Conservation (phyloP, 2,888 invertebrate species). For the Latrodectus elegans region DNA sequence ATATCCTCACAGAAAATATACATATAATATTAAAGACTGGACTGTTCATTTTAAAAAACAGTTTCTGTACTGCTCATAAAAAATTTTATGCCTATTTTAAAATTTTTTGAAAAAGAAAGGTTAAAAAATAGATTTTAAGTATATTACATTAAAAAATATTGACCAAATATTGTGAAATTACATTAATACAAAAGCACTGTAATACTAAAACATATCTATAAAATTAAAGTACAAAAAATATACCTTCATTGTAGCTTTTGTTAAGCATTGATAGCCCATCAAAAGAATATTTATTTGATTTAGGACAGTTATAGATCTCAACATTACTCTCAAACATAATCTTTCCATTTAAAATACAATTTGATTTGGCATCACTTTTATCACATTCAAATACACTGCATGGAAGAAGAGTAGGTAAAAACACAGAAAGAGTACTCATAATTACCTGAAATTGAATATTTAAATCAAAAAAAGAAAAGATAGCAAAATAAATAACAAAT, state of each 20-base stretch:
- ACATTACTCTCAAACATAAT: slow-evolving; percentile 29
- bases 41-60: too few relatives aligned
- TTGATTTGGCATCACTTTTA: background rate
- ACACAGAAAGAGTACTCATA: slow-evolving; percentile 52
- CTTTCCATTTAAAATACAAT: slow-evolving; percentile 4
- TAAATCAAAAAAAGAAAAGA: background rate
- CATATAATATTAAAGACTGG: too few relatives aligned
- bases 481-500: background rate
- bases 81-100: too few relatives aligned
- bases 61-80: too few relatives aligned
- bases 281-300: background rate
- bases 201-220: background rate
- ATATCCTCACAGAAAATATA: too few relatives aligned
- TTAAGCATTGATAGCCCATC: background rate
- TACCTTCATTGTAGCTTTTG: slow-evolving; percentile 58
- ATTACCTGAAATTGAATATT: slow-evolving; percentile 26
- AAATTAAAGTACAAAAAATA: background rate
- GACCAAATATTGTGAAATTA: too few relatives aligned
- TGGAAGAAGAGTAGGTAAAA: slow-evolving; percentile 35
- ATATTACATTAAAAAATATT: too few relatives aligned
- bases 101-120: too few relatives aligned
- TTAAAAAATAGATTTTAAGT: too few relatives aligned
- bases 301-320: slow-evolving; percentile 45
- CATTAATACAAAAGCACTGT: background rate
- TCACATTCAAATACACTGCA: slow-evolving; percentile 31